Evolutionary conservation across 2,888 invertebrate species (phyloP).

Genomic region (Lissocephala sabroskyi): DNA sequence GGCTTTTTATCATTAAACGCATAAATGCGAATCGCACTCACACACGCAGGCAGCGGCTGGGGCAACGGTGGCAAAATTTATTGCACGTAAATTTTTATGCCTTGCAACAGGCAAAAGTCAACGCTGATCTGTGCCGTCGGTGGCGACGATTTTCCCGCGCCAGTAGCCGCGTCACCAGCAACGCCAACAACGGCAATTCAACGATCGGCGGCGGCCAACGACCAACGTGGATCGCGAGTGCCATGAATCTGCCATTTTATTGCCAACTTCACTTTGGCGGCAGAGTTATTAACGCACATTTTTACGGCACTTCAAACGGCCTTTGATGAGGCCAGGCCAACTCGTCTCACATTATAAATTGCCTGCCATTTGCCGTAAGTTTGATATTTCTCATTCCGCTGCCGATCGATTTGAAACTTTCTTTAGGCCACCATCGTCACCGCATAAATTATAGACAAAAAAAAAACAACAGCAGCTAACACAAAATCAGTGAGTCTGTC

Average conservation of each 20-base stretch:
- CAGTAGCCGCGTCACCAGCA: constrained; percentile 46
- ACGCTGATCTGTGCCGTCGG: constrained; percentile 18
- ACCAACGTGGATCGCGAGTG: too few relatives aligned
- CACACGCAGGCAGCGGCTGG: constrained; percentile 7
- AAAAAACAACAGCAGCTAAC: background rate
- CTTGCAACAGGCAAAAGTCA: constrained; percentile 29
- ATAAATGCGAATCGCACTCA: constrained; percentile 53
- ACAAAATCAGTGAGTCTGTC: constrained; percentile 3
- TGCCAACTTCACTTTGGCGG: constrained; percentile 63
- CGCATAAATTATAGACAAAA: background rate
- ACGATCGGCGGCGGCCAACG: constrained; percentile 17
- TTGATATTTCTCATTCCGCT: constrained; percentile 11
- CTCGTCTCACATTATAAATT: constrained; percentile 33
- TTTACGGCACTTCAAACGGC: constrained; percentile 49
- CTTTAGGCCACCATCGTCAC: constrained; percentile 18
- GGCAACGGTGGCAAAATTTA: constrained; percentile 58
- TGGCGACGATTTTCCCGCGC: constrained; percentile 45
- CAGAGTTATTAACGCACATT: constrained; percentile 65
- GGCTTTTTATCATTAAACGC: constrained; percentile 61
- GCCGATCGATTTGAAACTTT: too few relatives aligned
- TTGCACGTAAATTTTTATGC: constrained; percentile 65
- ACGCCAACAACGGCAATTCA: constrained; percentile 13
- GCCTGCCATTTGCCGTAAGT: constrained; percentile 20
- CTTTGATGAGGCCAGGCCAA: constrained; percentile 22
- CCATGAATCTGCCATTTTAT: constrained; percentile 67